phyloP scores from a whole-genome alignment of 1,140 invertebrate genomes.

The Leptestheria dahalacensis region DNA sequence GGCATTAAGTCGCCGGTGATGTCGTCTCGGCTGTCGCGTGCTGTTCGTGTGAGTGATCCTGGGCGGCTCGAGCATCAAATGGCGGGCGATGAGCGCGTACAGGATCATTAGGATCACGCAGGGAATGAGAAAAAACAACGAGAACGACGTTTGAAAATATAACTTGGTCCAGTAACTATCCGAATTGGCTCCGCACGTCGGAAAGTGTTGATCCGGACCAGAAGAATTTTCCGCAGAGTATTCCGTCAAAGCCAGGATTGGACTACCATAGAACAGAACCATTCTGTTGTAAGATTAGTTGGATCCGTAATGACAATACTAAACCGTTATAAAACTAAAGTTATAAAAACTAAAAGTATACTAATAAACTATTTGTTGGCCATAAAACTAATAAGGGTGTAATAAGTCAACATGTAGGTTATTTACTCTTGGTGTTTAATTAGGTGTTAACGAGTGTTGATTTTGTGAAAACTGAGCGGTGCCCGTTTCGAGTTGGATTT shows the following conservation, averaged over 20 bases:
- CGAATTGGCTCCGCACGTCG: slow-evolving; percentile 56
- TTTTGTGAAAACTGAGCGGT: too few species aligned
- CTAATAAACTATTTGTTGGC: too few species aligned
- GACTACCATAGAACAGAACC: too few species aligned
- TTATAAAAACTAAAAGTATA: too few species aligned
- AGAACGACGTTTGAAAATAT: slow-evolving; percentile 62
- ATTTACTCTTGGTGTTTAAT: too few species aligned
- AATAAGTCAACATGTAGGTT: too few species aligned
- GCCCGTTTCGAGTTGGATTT: too few species aligned
- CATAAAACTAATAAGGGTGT: too few species aligned
- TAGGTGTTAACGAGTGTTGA: too few species aligned
- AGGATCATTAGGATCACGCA: slow-evolving; percentile 59
- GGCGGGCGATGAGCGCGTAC: slow-evolving; percentile 65
- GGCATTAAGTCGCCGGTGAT: not conserved
- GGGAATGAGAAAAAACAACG: slow-evolving; percentile 68
- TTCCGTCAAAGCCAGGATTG: slow-evolving; percentile 56
- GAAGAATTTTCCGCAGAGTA: slow-evolving; percentile 40
- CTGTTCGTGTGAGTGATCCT: not conserved
- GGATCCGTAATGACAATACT: too few species aligned
- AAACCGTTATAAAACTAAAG: too few species aligned
- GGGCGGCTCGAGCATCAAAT: slow-evolving; percentile 52
- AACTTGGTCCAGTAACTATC: slow-evolving; percentile 51
- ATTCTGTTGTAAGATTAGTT: too few species aligned
- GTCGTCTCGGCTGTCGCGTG: not conserved
- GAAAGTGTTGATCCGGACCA: slow-evolving; percentile 54